Evolutionary conservation across 2,888 invertebrate genomes (phyloP), one percentile per base, ranked within the genome.

Genomic region (Drosophila yooni): DNA sequence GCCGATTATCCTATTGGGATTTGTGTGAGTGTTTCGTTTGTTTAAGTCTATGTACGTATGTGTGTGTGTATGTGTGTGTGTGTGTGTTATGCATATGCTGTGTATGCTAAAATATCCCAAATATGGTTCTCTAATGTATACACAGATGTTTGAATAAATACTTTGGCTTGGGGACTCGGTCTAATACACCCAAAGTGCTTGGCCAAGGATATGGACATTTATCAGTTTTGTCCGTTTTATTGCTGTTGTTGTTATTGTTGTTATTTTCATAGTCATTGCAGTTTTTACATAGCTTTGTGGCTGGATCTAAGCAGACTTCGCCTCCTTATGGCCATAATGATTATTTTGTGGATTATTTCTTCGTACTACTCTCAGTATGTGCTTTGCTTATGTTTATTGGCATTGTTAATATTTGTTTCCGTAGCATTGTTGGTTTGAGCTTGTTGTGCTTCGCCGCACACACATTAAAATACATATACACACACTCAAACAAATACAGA

Each of bases 301-400:
- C 36, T 66, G 51, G 43, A 61, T 63, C 62, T 43, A 43, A 46
- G 65, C 70, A 59, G 59, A 33, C 59, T 40, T 65, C 70, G 81
- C 74, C 87, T 70, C 71, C 74, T 86, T 78, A 75, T 79, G 79
- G 74, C 70, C 76, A 81, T 84, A 81, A 89, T 89, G 89, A 89
- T 89, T 84, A 89, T 84, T 89, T 83, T 72, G 79, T 83, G 89
- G 83, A 84, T 84, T 84, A 89, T 89, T 75, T 63, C 72, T 67
- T 52, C 69, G 75, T 66, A 59, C 70, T 74, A 67, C 70, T 52
- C 74, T 62, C 46, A 57, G 73, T 59, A 68, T 76, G 70, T 79
- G 62, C 68, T 64, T 80, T 76, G 57, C 80, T 80, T 76, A 74
- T 80, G 81, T 81, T 84, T 89, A 89, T 89, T 84, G 89, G 89